A percentile compares a stretch with the other conserved stretches of the same genome.
phyloP scores from a whole-genome alignment of 2,888 invertebrate species.

The Epinotia brunnichana region DNA sequence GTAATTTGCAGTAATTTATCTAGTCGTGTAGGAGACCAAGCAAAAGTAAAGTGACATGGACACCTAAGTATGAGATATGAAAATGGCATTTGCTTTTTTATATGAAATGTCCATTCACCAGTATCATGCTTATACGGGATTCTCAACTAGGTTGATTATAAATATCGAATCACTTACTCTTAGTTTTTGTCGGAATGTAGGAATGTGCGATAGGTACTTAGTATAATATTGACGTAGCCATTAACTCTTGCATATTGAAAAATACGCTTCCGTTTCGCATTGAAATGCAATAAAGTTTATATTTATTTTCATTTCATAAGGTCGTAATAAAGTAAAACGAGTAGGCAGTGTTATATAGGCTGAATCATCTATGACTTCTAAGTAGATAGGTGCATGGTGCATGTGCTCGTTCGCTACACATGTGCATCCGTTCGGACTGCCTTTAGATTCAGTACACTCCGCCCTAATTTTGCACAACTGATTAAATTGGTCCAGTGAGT shows the following conservation, averaged over 20 bases:
- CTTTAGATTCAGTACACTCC: conserved; percentile 9
- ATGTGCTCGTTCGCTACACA: neutral
- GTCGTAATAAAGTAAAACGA: neutral
- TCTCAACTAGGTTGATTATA: neutral
- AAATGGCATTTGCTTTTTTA: too few species aligned
- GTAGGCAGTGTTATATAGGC: neutral
- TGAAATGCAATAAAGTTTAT: conserved; percentile 33
- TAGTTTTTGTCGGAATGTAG: neutral
- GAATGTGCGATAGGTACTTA: conserved; percentile 10
- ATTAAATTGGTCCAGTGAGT: conserved; percentile 65
- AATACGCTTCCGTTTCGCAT: conserved; percentile 49
- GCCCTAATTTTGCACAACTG: conserved; percentile 61
- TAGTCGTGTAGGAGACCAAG: too few species aligned
- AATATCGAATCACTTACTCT: neutral
- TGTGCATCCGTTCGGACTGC: conserved; percentile 24
- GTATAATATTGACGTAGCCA: neutral
- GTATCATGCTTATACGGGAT: too few species aligned
- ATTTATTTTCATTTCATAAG: neutral
- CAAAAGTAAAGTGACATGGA: too few species aligned
- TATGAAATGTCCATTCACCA: too few species aligned
- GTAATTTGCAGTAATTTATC: too few species aligned
- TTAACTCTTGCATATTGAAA: conserved; percentile 37
- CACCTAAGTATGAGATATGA: too few species aligned
- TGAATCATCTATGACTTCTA: neutral
- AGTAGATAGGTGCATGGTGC: neutral